Evolutionary conservation across 2,797 vertebrate genomes (phyloP).

Genomic region (Poecile montanus): DNA sequence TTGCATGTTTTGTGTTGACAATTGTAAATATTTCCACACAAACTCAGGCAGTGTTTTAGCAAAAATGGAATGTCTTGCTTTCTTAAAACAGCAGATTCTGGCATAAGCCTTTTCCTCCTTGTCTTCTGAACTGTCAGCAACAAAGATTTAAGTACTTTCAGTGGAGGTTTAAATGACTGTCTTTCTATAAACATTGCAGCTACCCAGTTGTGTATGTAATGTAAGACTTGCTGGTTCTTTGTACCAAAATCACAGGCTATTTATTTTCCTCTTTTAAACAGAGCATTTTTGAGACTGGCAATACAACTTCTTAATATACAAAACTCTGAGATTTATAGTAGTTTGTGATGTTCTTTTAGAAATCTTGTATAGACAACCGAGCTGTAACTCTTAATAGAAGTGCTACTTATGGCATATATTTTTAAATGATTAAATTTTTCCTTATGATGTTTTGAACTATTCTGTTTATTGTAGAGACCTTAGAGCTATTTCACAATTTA

Average conservation of each 20-base stretch:
- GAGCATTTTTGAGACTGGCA: not conserved
- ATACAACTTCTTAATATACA: not conserved
- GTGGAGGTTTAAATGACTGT: slow-evolving; percentile 9
- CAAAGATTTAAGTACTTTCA: slow-evolving; percentile 40
- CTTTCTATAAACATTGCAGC: slow-evolving; percentile 4
- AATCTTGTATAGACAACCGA: not conserved
- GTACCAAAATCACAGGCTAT: not conserved
- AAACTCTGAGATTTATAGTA: not conserved
- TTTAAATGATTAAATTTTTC: not conserved
- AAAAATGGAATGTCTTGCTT: not conserved
- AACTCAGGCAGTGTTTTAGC: not conserved
- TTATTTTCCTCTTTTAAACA: slow-evolving; percentile 8
- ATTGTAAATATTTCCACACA: not conserved
- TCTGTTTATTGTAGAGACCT: not conserved
- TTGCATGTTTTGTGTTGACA: not conserved
- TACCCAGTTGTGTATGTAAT: not conserved
- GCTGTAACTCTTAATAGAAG: not conserved
- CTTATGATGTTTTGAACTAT: not conserved
- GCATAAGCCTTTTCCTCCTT: not conserved
- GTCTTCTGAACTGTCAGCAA: slow-evolving; percentile 14
- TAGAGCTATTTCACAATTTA: not conserved
- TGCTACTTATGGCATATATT: not conserved
- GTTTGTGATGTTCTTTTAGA: not conserved
- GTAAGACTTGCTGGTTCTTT: not conserved
- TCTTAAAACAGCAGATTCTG: not conserved